Base-by-base conservation (phyloP, 1,140 invertebrate species). In the Xylocopa sonorina region DNA sequence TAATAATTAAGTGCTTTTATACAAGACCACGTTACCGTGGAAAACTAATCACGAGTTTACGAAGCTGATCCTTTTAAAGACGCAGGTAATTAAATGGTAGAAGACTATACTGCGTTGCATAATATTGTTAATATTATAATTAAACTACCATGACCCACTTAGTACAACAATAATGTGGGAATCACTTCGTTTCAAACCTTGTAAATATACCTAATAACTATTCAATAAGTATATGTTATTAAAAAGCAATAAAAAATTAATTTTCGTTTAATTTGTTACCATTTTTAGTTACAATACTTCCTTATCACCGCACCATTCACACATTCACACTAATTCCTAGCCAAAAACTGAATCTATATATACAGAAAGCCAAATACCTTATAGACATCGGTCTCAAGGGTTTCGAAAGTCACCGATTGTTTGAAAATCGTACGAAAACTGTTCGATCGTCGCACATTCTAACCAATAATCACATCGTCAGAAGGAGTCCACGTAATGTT, bases 321-420 rank as follows among this genome's bases (percentile, higher is more conserved):
- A 53, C 3, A 4, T 29, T 18, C 18, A n/a, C 21, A n/a, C 1
- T 34, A 18, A 41, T 41, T 1, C 24, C 3, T 63, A 63, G 24
- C 0, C 6, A 10, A 3, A 60, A 41, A 24, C 9, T 1, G 10
- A 34, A 51, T 1, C 3, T 27, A 29, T n/a, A n/a, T n/a, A n/a
- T n/a, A n/a, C n/a, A n/a, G n/a, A 29, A 53, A 41, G 24, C 5
- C 14, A n/a, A 27, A 53, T 71, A 78, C 75, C 55, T 60, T 29
- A 9, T 38, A 38, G 12, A 29, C 41, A 68, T 57, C 34, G 7
- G 18, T 24, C 12, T 24, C 7, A 1, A 69, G 41, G 27, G 10
- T 32, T 18, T n/a, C 18, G 12, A 3, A 18, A 18, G 18, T 76
- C 74, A 50, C 24, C n/a, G 16, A 21, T 3, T 12, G 7, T 32